Percentiles rank a stretch among this genome's conserved stretches.
These are phyloP conservation scores for Drosophila bocki DNA, from an alignment of 1,140 invertebrate genomes.

Conservation along the genomic window DNA sequence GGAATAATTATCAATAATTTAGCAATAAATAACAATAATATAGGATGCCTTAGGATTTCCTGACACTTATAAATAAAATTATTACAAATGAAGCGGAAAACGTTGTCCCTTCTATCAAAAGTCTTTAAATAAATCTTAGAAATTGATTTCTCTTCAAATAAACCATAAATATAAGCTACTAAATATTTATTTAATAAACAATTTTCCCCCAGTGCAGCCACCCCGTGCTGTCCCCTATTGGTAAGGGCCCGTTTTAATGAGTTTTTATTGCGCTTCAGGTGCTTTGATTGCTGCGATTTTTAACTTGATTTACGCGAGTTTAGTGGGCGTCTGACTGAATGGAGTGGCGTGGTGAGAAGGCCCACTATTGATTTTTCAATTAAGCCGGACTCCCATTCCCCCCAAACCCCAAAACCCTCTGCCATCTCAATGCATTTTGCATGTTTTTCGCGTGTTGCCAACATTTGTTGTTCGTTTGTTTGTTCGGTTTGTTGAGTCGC, in stretches of 20 bases:
- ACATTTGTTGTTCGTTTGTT: constrained; percentile 68
- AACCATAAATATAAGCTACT: not conserved
- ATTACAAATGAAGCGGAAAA: not conserved
- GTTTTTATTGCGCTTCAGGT: constrained; percentile 81
- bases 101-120: not conserved
- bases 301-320: constrained; percentile 79
- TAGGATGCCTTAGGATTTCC: not conserved
- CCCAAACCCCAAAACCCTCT: not conserved
- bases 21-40: not conserved
- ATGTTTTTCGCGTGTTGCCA: constrained; percentile 72
- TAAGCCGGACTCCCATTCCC: constrained; percentile 45
- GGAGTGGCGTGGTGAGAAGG: not conserved
- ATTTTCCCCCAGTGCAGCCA: constrained; percentile 26
- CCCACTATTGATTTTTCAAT: constrained; percentile 80
- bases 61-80: not conserved
- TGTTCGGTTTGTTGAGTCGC: constrained; percentile 15
- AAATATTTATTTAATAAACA: not conserved
- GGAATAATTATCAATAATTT: not conserved
- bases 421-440: constrained; percentile 73
- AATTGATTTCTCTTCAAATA: not conserved
- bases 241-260: constrained; percentile 67
- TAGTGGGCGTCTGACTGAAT: constrained; percentile 32
- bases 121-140: not conserved
- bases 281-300: constrained; percentile 82
- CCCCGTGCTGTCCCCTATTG: not conserved